These are phyloP conservation scores for Agrochola lota DNA, from an alignment of 2,888 invertebrate species.

Conservation along the genomic window DNA sequence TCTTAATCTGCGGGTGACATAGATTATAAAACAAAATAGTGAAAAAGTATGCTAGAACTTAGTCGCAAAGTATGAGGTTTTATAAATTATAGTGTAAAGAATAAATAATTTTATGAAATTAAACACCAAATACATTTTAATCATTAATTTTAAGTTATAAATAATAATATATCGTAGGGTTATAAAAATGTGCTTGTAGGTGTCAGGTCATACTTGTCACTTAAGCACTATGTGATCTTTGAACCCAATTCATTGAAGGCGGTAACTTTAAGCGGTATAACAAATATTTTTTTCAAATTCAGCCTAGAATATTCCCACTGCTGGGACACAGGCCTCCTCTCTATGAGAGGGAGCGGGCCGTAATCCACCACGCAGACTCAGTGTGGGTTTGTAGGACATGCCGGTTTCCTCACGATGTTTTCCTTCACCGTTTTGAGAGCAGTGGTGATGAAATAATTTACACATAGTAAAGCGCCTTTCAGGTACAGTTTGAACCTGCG, in stretches of 20 bases:
- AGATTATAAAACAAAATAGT: slow-evolving; percentile 58
- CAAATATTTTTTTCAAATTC: neutral
- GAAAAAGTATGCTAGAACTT: slow-evolving; percentile 66
- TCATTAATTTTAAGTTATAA: slow-evolving; percentile 72
- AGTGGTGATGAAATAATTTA: too few species aligned
- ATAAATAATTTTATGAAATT: slow-evolving; percentile 82
- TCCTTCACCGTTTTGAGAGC: too few species aligned
- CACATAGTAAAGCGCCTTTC: too few species aligned
- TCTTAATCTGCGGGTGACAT: slow-evolving; percentile 61
- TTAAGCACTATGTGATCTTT: slow-evolving; percentile 39
- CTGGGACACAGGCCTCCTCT: too few species aligned
- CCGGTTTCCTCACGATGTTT: too few species aligned
- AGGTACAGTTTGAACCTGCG: too few species aligned
- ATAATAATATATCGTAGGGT: slow-evolving; percentile 70
- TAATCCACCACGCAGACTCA: too few species aligned
- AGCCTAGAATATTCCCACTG: too few species aligned
- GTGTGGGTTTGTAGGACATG: too few species aligned
- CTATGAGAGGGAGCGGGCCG: too few species aligned
- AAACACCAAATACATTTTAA: slow-evolving; percentile 88
- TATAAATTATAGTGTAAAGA: slow-evolving; percentile 70
- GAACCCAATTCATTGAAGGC: neutral
- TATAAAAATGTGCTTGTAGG: slow-evolving; percentile 32
- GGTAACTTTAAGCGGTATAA: slow-evolving; percentile 47
- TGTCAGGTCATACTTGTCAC: slow-evolving; percentile 25
- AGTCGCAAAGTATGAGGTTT: slow-evolving; percentile 59